Conservation (phyloP, 2,113 vertebrate genomes). For the Lampris incognitus region DNA sequence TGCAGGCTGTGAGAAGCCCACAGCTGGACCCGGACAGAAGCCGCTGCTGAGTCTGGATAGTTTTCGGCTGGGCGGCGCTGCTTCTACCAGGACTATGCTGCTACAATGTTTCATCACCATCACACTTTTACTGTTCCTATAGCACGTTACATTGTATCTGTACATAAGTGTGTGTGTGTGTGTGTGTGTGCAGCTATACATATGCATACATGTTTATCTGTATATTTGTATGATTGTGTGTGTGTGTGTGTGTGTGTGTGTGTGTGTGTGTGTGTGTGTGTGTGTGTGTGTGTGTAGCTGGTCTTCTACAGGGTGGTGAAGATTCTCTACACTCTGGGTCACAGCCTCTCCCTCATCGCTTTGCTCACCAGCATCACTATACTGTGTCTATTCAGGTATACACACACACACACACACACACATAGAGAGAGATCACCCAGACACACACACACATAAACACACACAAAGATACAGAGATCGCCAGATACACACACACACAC, state of each 20-base stretch:
- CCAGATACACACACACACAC: not conserved
- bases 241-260: constrained; percentile 5
- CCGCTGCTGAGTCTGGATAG: no score
- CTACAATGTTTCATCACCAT: not conserved
- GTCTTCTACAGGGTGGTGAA: constrained; percentile 92
- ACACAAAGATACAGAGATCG: not conserved
- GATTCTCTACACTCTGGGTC: constrained; percentile 92
- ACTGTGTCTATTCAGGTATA: constrained; percentile 92
- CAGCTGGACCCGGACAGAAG: no score
- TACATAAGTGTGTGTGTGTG: not conserved
- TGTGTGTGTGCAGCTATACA: not conserved
- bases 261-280: constrained; percentile 20
- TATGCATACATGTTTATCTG: no score
- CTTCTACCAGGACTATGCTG: not conserved
- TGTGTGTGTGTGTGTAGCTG: constrained; percentile 73
- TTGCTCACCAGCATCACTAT: constrained; percentile 93
- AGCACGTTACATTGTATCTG: no score
- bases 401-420: constrained; percentile 49
- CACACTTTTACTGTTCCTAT: no score
- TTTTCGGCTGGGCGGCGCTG: no score
- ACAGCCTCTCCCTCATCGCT: constrained; percentile 93
- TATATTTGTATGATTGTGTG: not conserved
- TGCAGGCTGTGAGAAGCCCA: not conserved
- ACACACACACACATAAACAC: constrained; percentile 5
- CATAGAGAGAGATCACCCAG: not conserved